Base-by-base conservation (phyloP, 2,888 invertebrate genomes). In the Acholoe squamosa region DNA sequence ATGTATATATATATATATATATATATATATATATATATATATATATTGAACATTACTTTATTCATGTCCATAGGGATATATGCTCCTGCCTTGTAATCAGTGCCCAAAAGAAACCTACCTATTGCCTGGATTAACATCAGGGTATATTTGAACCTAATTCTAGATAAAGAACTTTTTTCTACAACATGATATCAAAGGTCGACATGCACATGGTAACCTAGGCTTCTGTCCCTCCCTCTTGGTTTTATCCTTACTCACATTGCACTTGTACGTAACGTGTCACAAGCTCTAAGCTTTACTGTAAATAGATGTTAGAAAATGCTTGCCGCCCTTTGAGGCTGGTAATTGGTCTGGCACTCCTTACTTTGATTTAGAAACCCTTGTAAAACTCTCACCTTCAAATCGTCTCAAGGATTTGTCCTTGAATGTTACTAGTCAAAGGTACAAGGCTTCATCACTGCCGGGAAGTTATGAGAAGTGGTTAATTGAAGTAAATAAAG, bases 41-140 rank as follows among this genome's bases (percentile, higher is more conserved):
- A 61, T 61, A 61, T 61, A 28, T 28, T 71, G 71, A 71, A 71
- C 31, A 28, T 0, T 71, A 71, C 71, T 71, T 71, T 71, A n/a
- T 71, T 28, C 12, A 28, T 28, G 71, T 71, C 28, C 71, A 71
- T 71, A 71, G 71, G 33, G 43, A n/a, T 34, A 25, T 25, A 25
- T 31, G 10, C 80, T 5, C n/a, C 80, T 80, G 80, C 80, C 80
- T 80, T 80, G 80, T 12, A 34, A 19, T 34, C 80, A 43, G 80
- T 80, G 43, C 80, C 80, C 80, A 33, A 80, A 43, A 7, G 43
- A 19, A 25, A 80, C 12, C 33, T 22, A 34, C 34, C 80, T 43
- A 34, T 43, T 80, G 33, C 80, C 80, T 80, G 34, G 33, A 80
- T 80, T 22, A 80, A 80, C 34, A 80, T 80, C 80, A 80, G 80